Base-by-base conservation (phyloP, 1,140 invertebrate genomes). In the Cepaea nemoralis region DNA sequence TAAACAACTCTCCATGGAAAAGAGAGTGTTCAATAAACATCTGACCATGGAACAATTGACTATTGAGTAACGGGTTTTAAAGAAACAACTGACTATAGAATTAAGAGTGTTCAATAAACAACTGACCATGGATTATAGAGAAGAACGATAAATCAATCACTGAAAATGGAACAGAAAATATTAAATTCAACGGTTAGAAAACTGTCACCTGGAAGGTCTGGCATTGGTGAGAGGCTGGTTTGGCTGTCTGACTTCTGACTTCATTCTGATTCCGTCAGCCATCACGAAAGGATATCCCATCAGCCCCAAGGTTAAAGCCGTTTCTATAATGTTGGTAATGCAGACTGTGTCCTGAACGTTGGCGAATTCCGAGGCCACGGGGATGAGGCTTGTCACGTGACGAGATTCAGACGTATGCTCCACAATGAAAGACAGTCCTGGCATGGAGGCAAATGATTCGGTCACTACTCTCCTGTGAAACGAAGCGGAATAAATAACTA, bases 211-310 rank as follows among this genome's bases (percentile, higher is more conserved):
- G 19, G 50, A 55, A 55, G 50, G 50, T 5, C 22, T 5, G 1
- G 2, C 50, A 3, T 55, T 24, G 6, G 2, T 22, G 3, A 22
- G 50, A 55, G 50, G 8, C 50, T 55, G 8, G n/a, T 55, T 55
- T 2, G 19, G 6, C 22, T 5, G 3, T n/a, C n/a, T n/a, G 8
- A 24, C 22, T 55, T 5, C 19, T 1, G 22, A 22, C n/a, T 55
- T 55, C 16, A 55, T 42, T 39, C 22, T 48, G 50, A 87, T 73
- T 0, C 87, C 86, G 71, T 88, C 97, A 0, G 96, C 96, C 10
- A 98, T 91, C 1, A 98, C 94, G 84, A 95, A 94, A 0, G 95
- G 93, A 91, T 98, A 98, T 10, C 97, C 97, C 84, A 95, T 94
- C 48, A 97, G 88, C 84, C 96, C 96, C 75, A 98, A 95, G 39